phyloP scores from a whole-genome alignment of 92 coral and sea anemone genomes.

The Ricordea florida region DNA sequence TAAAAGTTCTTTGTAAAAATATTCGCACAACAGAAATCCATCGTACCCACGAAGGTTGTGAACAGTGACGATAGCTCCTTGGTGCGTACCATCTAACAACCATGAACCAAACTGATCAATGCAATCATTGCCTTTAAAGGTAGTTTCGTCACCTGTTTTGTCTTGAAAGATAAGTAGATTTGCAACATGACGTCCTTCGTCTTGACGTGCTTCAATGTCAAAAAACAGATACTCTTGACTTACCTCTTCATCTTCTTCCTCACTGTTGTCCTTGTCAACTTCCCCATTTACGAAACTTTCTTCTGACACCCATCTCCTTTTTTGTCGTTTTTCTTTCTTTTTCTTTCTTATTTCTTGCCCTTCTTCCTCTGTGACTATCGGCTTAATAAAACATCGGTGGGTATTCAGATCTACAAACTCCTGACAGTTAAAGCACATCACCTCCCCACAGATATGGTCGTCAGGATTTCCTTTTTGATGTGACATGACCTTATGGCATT shows the following conservation, averaged over 20 bases:
- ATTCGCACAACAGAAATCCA: background rate
- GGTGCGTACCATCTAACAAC: conserved; percentile 12
- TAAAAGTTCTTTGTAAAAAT: background rate
- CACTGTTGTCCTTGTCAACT: background rate
- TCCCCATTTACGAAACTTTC: no score
- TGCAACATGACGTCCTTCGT: conserved; percentile 35
- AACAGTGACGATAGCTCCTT: background rate
- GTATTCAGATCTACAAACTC: no score
- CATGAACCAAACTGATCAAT: conserved; percentile 28
- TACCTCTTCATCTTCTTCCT: background rate
- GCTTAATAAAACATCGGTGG: no score
- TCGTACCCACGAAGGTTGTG: conserved; percentile 15
- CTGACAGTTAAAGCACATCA: no score
- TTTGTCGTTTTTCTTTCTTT: no score
- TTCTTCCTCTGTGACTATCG: no score
- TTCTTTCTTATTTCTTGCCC: no score
- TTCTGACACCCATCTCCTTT: no score
- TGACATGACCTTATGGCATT: no score
- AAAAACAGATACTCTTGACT: conserved; percentile 20
- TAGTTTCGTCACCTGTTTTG: conserved; percentile 5
- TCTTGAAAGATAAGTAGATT: conserved; percentile 26
- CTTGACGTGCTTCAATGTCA: conserved; percentile 33
- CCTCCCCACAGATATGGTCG: no score
- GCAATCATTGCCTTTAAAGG: conserved; percentile 29
- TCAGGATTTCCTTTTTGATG: no score